Base-by-base conservation (phyloP, 2,797 vertebrate genomes). In the Amazona ochrocephala region DNA sequence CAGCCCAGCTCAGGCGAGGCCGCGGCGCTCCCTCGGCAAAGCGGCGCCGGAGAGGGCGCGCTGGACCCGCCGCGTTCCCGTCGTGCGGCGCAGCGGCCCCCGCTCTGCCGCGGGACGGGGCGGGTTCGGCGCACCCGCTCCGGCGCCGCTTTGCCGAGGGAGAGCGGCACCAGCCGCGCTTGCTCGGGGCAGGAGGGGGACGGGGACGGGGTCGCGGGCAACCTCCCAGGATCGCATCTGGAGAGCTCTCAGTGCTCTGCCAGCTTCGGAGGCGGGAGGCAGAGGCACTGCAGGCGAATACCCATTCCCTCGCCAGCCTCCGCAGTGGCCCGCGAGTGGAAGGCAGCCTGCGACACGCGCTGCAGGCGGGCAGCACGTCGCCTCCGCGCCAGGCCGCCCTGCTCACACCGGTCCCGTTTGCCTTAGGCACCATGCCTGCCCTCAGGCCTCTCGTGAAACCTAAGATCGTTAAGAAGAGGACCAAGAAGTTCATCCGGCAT, bases 401-500 rank as follows among this genome's bases (percentile, higher is more conserved):
- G 10, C 83, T 96, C 73, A 95, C 1, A 1, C 10, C 1, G 0
- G 6, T 8, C 41, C 20, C 67, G 19, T 74, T 13, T 19, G 11
- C 42, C 34, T 3, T 91, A 99, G 99, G 93, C 98, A 96, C 91
- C 98, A 99, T 99, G 99, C 98, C 98, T 37, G 98, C 98, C 96
- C 98, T 99, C 83, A 97, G 99, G 76, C 99, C 99, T 70, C 98
- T 99, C 32, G 99, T 98, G 54, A 99, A 99, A 44, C 99, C 99
- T 39, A 99, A 98, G 76, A 99, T 99, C 18, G 98, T 99, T 90
- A 99, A 99, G 97, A 99, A 99, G 97, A 98, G 99, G 95, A 99
- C 99, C 42, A 99, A 99, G 98, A 99, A 99, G 98, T 99, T 99
- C 93, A 99, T 99, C 75, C 98, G 99, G 93, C 99, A 99, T 84